phyloP scores from a whole-genome alignment of 2,797 vertebrate genomes.

The Strix occidentalis region DNA sequence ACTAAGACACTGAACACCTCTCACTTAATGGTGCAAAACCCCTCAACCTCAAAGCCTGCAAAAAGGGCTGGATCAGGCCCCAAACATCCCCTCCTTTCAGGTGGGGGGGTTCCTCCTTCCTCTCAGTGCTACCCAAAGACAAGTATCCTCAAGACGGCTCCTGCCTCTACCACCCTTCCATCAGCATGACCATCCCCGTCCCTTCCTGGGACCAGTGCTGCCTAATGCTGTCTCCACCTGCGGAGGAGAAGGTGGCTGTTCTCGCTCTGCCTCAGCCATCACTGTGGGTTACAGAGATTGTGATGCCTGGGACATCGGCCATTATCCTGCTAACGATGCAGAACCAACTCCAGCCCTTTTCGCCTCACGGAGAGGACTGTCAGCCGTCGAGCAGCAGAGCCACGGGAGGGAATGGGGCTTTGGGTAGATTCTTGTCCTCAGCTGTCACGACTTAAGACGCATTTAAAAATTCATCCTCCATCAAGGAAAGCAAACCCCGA shows the following conservation, averaged over 20 bases:
- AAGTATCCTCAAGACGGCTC: background rate
- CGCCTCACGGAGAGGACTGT: background rate
- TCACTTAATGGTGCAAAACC: background rate
- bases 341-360: background rate
- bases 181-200: background rate
- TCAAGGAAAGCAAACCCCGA: background rate
- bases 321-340: constrained; percentile 34
- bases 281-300: rapidly evolving
- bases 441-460: background rate
- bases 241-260: background rate
- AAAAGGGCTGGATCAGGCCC: background rate
- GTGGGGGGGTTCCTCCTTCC: background rate
- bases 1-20: background rate
- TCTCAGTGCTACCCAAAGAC: background rate
- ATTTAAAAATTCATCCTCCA: constrained; percentile 40
- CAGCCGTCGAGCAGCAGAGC: background rate
- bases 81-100: background rate
- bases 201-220: rapidly evolving
- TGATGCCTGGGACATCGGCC: background rate
- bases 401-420: background rate
- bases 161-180: background rate
- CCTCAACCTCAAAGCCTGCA: background rate
- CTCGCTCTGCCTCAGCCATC: background rate
- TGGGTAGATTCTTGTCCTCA: constrained; percentile 14
- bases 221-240: rapidly evolving